A percentile compares a stretch with the other conserved stretches of the same genome.
These are phyloP conservation scores for Enteromius fasciolatus DNA, from an alignment of 2,797 vertebrate genomes.

Conservation along the genomic window DNA sequence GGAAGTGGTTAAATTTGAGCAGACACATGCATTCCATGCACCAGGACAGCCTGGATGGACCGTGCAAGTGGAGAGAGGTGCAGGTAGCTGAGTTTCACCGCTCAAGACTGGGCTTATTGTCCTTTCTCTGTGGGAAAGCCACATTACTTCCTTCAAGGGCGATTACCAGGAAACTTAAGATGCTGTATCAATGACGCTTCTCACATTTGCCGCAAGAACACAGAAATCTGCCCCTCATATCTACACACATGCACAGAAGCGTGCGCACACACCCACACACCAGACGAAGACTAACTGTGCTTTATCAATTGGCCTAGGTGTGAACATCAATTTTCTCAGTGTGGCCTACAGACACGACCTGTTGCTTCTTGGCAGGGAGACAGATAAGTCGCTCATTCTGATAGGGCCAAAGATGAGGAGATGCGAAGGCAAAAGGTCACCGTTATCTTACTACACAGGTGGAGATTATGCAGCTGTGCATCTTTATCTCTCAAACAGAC, in stretches of 20 bases:
- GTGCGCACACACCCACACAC: conserved; percentile 8
- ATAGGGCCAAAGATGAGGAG: conserved; percentile 39
- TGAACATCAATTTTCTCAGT: conserved; percentile 44
- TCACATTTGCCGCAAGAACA: conserved; percentile 70
- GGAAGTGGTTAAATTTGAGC: conserved; percentile 51
- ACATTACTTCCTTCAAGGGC: conserved; percentile 83
- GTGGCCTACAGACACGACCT: not conserved
- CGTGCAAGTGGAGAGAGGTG: conserved; percentile 47
- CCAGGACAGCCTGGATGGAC: conserved; percentile 45
- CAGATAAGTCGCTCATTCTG: conserved; percentile 49
- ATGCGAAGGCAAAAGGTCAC: conserved; percentile 42
- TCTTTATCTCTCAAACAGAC: conserved; percentile 37
- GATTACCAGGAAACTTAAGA: conserved; percentile 80
- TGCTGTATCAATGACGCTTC: conserved; percentile 72
- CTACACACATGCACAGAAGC: conserved; percentile 26
- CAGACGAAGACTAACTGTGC: conserved; percentile 37
- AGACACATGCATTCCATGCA: conserved; percentile 56
- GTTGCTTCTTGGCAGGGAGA: conserved; percentile 40
- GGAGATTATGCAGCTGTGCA: conserved; percentile 23
- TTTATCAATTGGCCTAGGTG: conserved; percentile 47
- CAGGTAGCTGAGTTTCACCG: conserved; percentile 72
- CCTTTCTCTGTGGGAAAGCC: conserved; percentile 85
- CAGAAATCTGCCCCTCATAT: conserved; percentile 59
- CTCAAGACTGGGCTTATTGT: conserved; percentile 83
- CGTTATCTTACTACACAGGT: conserved; percentile 21